A percentile compares a stretch with the other conserved stretches of the same genome.
Conservation (phyloP, 2,113 vertebrate genomes). For the Vireo altiloquus region DNA sequence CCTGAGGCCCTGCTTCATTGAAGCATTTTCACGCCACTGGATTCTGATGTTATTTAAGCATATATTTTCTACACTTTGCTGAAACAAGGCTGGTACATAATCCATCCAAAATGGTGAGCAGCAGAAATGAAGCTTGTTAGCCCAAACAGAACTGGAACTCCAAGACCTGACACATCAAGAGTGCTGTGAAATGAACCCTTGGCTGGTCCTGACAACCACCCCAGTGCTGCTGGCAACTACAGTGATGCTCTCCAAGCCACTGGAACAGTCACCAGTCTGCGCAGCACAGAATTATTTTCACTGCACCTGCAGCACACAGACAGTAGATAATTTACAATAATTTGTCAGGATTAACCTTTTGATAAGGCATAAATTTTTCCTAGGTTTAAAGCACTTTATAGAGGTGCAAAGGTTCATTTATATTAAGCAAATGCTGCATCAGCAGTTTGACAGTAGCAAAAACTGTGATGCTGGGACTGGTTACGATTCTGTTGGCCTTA, state of each 20-base stretch:
- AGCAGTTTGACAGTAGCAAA: constrained; percentile 53
- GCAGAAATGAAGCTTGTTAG: background rate
- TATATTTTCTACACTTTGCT: rapidly evolving
- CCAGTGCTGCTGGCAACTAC: background rate
- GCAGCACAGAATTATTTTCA: background rate
- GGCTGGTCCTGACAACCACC: background rate
- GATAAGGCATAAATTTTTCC: constrained; percentile 58
- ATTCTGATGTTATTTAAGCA: background rate
- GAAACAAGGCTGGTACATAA: background rate
- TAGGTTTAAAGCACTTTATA: constrained; percentile 58
- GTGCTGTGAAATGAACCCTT: background rate
- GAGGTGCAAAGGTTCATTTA: constrained; percentile 56
- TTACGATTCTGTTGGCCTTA: background rate
- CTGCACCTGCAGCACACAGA: background rate
- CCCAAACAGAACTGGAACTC: background rate
- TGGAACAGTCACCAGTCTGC: background rate
- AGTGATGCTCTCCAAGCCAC: background rate
- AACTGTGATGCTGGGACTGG: background rate
- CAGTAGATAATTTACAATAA: constrained; percentile 51
- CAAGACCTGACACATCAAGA: background rate
- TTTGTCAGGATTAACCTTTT: constrained; percentile 72
- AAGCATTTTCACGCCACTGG: background rate
- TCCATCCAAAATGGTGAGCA: background rate
- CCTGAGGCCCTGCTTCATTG: too few relatives aligned
- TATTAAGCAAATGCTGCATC: constrained; percentile 62